Evolutionary conservation across 2,797 vertebrate species (phyloP).

Genomic region (Rhinella marina): DNA sequence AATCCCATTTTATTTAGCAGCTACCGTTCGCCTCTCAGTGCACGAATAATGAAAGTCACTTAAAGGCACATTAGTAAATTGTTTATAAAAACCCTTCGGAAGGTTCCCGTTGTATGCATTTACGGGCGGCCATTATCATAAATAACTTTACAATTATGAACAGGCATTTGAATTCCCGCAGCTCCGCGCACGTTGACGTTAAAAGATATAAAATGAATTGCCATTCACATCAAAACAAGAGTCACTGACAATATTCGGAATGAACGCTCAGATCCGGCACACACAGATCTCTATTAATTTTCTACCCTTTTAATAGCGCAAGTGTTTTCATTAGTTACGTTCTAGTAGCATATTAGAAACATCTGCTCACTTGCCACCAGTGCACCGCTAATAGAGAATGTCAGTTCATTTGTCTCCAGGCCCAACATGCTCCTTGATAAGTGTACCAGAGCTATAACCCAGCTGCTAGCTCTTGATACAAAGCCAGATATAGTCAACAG

Average conservation of each 20-base stretch:
- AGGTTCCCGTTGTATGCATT: constrained; percentile 26
- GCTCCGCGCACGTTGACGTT: constrained; percentile 2
- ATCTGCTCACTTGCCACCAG: constrained; percentile 80
- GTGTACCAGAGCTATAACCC: constrained; percentile 68
- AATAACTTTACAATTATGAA: constrained; percentile 49
- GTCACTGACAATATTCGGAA: constrained; percentile 31
- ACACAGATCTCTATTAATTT: constrained; percentile 70
- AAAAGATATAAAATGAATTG: constrained; percentile 48
- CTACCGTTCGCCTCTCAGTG: constrained; percentile 16
- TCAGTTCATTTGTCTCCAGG: constrained; percentile 70
- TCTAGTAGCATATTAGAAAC: constrained; percentile 87
- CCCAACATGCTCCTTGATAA: constrained; percentile 62
- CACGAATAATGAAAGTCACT: constrained; percentile 37
- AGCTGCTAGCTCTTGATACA: constrained; percentile 69
- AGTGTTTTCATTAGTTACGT: constrained; percentile 70
- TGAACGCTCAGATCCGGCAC: constrained; percentile 62
- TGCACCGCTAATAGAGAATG: constrained; percentile 66
- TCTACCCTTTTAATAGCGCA: constrained; percentile 66
- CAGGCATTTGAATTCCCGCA: constrained; percentile 29
- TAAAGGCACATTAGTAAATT: constrained; percentile 38
- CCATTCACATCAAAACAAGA: constrained; percentile 24
- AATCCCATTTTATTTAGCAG: neutral
- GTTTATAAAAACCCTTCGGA: constrained; percentile 42
- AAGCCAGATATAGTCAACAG: constrained; percentile 67
- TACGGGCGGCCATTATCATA: constrained; percentile 32